Conservation (phyloP, 1,140 invertebrate genomes). For the Physella acuta region DNA sequence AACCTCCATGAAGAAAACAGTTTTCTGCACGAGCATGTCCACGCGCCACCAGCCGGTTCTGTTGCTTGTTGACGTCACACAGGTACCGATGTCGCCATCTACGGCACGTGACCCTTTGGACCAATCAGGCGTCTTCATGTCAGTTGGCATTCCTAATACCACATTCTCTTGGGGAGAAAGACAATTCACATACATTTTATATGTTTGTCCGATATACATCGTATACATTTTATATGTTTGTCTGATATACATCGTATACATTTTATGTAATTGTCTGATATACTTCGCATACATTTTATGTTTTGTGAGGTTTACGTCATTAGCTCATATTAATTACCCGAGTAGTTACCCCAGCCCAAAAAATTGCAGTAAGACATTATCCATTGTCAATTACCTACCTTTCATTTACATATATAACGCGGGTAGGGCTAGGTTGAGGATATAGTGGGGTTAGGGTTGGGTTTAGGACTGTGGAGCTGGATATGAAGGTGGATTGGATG, state of each 20-base stretch:
- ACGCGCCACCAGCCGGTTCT: conserved; percentile 23
- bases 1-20: conserved; percentile 22
- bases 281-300: not conserved
- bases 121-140: conserved; percentile 21
- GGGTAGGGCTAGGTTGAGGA: no score
- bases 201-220: not conserved
- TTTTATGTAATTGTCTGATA: not conserved
- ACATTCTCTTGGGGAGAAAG: conserved; percentile 18
- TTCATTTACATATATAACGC: no score
- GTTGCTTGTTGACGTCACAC: conserved; percentile 24
- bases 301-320: not conserved
- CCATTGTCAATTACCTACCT: no score
- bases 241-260: not conserved
- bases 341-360: not conserved
- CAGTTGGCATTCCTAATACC: conserved; percentile 15
- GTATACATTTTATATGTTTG: not conserved
- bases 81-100: conserved; percentile 17
- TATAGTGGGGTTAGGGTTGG: no score
- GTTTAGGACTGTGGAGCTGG: no score
- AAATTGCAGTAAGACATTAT: not conserved
- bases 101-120: conserved; percentile 18
- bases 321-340: not conserved
- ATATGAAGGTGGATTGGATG: no score
- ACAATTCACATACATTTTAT: not conserved
- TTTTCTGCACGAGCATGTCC: conserved; percentile 11